Evolutionary conservation across 2,888 invertebrate genomes (phyloP).

Genomic region (Epinotia demarniana): DNA sequence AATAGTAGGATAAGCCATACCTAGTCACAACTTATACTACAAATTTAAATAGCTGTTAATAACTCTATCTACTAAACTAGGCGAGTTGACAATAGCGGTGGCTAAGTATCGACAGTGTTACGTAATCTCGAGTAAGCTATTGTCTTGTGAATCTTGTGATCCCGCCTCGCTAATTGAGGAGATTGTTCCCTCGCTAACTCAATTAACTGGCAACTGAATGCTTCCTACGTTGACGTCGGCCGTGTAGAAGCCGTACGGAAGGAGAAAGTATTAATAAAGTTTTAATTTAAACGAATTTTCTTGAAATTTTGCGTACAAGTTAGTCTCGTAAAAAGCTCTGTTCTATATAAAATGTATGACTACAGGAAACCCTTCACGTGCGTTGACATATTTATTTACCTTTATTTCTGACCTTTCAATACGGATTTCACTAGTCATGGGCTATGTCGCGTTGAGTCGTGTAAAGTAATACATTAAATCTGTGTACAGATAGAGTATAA

Average conservation of each 20-base stretch:
- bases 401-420: too few species aligned
- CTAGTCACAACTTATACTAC: background rate
- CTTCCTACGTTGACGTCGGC: conserved; percentile 54
- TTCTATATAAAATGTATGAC: too few species aligned
- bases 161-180: conserved; percentile 50
- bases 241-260: conserved; percentile 11
- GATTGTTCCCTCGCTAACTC: conserved; percentile 58
- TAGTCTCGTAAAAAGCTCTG: too few species aligned
- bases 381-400: too few species aligned
- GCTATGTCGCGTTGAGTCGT: too few species aligned
- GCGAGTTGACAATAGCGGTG: background rate
- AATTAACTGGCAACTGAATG: conserved; percentile 59
- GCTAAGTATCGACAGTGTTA: background rate
- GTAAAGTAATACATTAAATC: too few species aligned
- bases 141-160: conserved; percentile 25
- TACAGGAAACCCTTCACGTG: too few species aligned
- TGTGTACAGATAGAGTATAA: too few species aligned
- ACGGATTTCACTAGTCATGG: too few species aligned
- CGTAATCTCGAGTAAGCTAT: conserved; percentile 11
- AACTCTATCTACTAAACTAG: conserved; percentile 7
- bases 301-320: background rate
- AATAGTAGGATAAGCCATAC: too few species aligned
- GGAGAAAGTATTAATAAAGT: conserved; percentile 43
- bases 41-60: background rate
- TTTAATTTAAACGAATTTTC: background rate